Evolutionary conservation across 35 echinoderm and acorn worm species (phyloP), one percentile per base, ranked within the genome.

Genomic region (Acanthaster planci): DNA sequence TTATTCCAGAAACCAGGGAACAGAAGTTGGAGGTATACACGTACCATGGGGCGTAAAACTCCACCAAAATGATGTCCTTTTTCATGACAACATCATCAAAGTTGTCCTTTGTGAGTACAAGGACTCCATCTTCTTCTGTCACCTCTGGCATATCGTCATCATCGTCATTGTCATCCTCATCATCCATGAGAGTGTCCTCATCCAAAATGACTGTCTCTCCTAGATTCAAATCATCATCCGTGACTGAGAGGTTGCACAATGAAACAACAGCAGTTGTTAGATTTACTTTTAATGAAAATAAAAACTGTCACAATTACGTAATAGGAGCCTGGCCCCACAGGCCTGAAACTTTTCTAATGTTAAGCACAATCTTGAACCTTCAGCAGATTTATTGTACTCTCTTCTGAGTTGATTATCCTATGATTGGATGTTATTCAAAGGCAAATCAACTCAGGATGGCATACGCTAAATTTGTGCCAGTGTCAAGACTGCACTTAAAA

Each of bases 21-120:
- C 4, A 6, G 42, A 12, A 12, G 42, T 47, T 47, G 42, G 42
- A 12, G 42, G 42, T 4, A n/a, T n/a, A n/a, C 22, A 86, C 87
- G 77, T 79, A 98, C 95, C 95, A 98, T 18, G 95, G 95, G 32
- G 95, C 95, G 78, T 98, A 98, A 55, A 98, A 98, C 82, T 98
- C 95, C 12, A 98, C 95, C 35, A 98, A 72, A 82, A 98, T 93
- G 35, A 94, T 91, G 23, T 93, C 88, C 55, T 88, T 72, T 8
- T 80, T 39, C 12, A 80, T 82, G 31, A 92, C 92, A 72, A 91
- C 88, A 81, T 85, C 82, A 81, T 86, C 83, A 90, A 98, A 98
- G 52, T 98, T 98, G 42, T 82, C 86, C 5, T 77, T 55, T 15
- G 82, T 94, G 16, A 98, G 68, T 5, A 98, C 92, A 79, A 98